Conservation (phyloP, 2,113 vertebrate genomes). For the Cephalopterus ornatus region DNA sequence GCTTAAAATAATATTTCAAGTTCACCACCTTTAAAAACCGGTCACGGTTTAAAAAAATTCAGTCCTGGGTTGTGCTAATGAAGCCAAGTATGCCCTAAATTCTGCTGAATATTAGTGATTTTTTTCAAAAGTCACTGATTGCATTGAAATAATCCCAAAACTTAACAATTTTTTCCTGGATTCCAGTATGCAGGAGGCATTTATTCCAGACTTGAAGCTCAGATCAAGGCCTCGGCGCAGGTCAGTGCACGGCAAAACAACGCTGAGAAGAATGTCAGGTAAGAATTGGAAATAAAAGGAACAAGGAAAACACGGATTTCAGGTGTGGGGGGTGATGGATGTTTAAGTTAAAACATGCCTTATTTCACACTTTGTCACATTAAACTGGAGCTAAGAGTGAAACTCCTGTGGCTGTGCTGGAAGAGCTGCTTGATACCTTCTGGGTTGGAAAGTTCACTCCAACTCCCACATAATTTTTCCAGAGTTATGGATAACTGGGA, state of each 20-base stretch:
- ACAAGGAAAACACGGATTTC: not conserved
- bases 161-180: not conserved
- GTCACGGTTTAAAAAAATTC: not conserved
- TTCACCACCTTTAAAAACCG: not conserved
- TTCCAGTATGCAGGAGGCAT: slow-evolving; percentile 87
- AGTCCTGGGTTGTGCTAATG: not conserved
- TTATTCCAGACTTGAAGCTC: slow-evolving; percentile 90
- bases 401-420: not conserved
- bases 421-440: not conserved
- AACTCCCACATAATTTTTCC: not conserved
- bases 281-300: not conserved
- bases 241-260: slow-evolving; percentile 75
- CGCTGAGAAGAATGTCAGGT: slow-evolving; percentile 84
- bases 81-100: not conserved
- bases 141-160: not conserved
- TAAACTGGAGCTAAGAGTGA: not conserved
- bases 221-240: slow-evolving; percentile 83
- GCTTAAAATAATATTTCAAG: not conserved
- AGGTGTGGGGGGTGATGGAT: accelerated
- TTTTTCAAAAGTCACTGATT: not conserved
- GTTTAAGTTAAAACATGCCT: not conserved
- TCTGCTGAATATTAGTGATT: not conserved
- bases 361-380: not conserved
- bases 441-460: not conserved
- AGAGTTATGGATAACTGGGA: not conserved